Evolutionary conservation across 2,888 invertebrate genomes (phyloP), one percentile per base, ranked within the genome.

Genomic region (Nomada ruficornis): DNA sequence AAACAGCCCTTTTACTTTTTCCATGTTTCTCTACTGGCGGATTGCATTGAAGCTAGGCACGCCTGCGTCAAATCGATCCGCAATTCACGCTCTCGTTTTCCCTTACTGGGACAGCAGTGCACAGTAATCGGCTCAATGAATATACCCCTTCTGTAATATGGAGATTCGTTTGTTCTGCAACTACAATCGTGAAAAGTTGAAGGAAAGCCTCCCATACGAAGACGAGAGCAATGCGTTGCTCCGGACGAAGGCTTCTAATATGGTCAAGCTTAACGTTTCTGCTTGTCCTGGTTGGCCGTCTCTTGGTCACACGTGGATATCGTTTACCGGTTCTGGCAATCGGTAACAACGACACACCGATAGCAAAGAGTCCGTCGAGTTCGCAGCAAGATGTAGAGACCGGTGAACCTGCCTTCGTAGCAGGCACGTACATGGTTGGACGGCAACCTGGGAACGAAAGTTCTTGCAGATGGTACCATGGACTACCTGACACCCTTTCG

Each of bases 381-480:
- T 54, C 67, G 36, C 84, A 42, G 54, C 84, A 72, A 2, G 79
- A 77, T 0, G 29, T 44, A 9, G 70, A 59, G 10, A 11, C 63
- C n/a, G 78, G 15, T 10, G 59, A 69, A 18, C 63, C 88, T 15
- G 84, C 82, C 23, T 95, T 95, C 86, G 89, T 95, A 13, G 94
- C 92, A 86, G 95, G 95, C 59, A 92, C 90, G 65, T 94, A 94
- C 82, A 95, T 95, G 80, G 94, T 94, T 50, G 94, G 94, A 72
- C 86, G 85, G 65, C 81, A 82, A 71, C 91, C 91, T 26, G 82
- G 70, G 65, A 96, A 96, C 89, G 90, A 86, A 76, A 95, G 94
- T 76, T 96, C 94, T 90, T 96, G 94, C 94, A 82, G 95, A 94
- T 95, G 94, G 94, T 64, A 94, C 92, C 77, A 93, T 94, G 84